Evolutionary conservation across 2,888 invertebrate genomes (phyloP).

Genomic region (Hydrotaea cyrtoneurina): DNA sequence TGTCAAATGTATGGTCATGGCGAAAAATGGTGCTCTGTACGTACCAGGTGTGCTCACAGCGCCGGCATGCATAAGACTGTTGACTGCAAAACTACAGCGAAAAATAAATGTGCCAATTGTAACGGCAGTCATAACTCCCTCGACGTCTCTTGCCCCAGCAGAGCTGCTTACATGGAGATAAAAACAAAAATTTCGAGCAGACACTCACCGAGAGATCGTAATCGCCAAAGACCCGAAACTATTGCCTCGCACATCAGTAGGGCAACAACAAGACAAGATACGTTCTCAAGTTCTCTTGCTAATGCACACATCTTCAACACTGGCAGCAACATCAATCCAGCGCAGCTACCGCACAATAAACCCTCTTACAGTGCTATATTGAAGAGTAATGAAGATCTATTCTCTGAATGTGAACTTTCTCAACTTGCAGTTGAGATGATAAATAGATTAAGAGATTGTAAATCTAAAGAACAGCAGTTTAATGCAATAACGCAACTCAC

Average conservation of each 20-base stretch:
- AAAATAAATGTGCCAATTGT: constrained; percentile 60
- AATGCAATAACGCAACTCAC: constrained; percentile 38
- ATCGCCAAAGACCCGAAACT: not conserved
- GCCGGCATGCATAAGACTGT: constrained; percentile 56
- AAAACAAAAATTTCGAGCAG: constrained; percentile 21
- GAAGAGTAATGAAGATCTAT: not conserved
- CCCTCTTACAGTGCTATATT: not conserved
- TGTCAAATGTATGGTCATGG: constrained; percentile 65
- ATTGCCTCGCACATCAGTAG: not conserved
- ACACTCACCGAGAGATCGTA: not conserved
- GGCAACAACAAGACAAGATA: not conserved
- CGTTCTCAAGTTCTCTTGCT: too few species aligned
- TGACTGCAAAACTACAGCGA: too few species aligned
- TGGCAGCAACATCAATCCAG: not conserved
- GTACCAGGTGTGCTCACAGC: constrained; percentile 52
- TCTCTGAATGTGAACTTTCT: constrained; percentile 23
- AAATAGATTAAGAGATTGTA: constrained; percentile 29
- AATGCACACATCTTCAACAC: not conserved
- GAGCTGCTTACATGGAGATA: constrained; percentile 42
- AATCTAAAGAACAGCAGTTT: constrained; percentile 43
- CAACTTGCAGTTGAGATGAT: constrained; percentile 34
- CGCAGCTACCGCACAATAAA: not conserved
- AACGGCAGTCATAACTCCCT: constrained; percentile 54
- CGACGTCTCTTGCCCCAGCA: constrained; percentile 49
- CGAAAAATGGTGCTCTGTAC: constrained; percentile 52